Base-by-base conservation (phyloP, 2,113 vertebrate genomes). In the Trematocara variabile region DNA sequence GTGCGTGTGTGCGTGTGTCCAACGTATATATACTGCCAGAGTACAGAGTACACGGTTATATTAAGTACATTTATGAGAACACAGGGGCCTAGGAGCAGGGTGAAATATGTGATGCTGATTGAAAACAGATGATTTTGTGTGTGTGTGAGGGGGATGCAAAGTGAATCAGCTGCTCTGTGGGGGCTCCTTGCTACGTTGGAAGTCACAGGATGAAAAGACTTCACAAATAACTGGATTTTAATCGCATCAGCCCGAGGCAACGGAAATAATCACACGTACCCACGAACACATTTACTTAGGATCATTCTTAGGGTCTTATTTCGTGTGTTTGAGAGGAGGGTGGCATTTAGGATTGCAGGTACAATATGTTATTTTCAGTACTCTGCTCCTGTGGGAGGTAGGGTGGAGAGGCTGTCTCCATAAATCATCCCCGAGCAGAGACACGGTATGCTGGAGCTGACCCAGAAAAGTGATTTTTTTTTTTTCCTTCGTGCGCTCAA, bases 401-500 rank as follows among this genome's bases (percentile, higher is more conserved):
- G 86, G 52, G 46, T 37, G 75, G 20, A 20, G 33, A 37, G 22
- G 13, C 75, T 83, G 88, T 87, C 83, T 79, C 33, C 89, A 93
- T 94, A 85, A 91, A 94, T 95, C 90, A 94, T 91, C 88, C 60
- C 75, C 4, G 34, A 81, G 60, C 7, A 44, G 53, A 91, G 91
- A 85, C 83, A 83, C 20, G 85, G 86, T 86, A 7, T 75, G 84
- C 70, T 82, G 88, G 73, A 81, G 63, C 39, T 93, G 93, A 93
- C 93, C 94, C 91, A 95, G 91, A 94, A 95, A 93, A 85, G 85
- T 81, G 81, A 65, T 33, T 79, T 28, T 33, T 79, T 33, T 79
- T 48, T 84, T 88, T 84, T 78, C 75, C 46, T 28, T 41, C 48
- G 56, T 78, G 86, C 88, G 89, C 89, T 89, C 88, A 82, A 81